Conservation (phyloP, 2,113 vertebrate genomes). For the Kryptolebias marmoratus region DNA sequence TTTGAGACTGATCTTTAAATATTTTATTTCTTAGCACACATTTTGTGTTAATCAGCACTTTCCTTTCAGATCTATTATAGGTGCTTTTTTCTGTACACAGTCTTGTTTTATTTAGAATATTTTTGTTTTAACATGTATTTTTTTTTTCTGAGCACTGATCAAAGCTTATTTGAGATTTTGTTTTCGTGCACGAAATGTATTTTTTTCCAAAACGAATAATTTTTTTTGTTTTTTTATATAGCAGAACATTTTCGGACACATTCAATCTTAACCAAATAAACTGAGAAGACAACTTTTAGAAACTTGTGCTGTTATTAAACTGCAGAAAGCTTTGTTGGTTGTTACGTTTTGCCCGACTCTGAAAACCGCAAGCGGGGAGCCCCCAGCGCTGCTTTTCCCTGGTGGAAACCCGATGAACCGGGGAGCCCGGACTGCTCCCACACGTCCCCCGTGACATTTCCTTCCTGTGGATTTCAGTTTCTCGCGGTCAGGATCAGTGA, state of each 20-base stretch:
- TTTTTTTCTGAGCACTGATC: slow-evolving; percentile 23
- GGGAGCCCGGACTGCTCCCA: slow-evolving; percentile 1
- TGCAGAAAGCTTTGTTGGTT: slow-evolving; percentile 13
- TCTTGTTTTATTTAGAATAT: slow-evolving; percentile 30
- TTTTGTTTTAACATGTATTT: slow-evolving; percentile 5
- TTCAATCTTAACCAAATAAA: slow-evolving; percentile 45
- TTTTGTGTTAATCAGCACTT: not conserved
- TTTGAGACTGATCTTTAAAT: not conserved
- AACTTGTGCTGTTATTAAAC: slow-evolving; percentile 10
- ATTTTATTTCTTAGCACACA: not conserved
- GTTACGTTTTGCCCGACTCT: not conserved
- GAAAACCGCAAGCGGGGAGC: slow-evolving; percentile 8
- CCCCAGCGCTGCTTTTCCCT: not conserved
- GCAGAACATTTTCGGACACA: not conserved
- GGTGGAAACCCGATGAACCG: slow-evolving; percentile 19
- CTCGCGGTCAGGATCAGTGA: slow-evolving; percentile 78
- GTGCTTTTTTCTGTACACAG: not conserved
- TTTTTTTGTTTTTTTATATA: too few relatives aligned
- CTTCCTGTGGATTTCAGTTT: slow-evolving; percentile 66
- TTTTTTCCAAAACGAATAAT: too few relatives aligned
- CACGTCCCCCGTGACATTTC: not conserved
- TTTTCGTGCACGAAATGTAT: not conserved
- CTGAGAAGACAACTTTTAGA: not conserved
- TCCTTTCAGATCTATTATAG: not conserved
- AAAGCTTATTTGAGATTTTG: not conserved